A percentile compares a stretch with the other conserved stretches of the same genome.
Conservation (phyloP, 1,140 invertebrate species). For the Bombus vancouverensis region DNA sequence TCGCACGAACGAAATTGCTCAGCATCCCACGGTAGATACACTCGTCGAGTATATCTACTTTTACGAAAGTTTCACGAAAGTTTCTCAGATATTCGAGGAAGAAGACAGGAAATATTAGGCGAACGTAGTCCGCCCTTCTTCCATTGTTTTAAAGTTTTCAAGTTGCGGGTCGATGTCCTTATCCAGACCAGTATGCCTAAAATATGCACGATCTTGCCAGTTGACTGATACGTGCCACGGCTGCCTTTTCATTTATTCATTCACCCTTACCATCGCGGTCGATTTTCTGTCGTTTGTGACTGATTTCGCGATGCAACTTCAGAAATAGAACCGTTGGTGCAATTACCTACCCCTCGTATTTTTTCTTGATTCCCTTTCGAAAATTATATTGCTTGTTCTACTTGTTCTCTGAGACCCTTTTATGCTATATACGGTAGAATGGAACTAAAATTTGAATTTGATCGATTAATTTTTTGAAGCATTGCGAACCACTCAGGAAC, state of each 20-base stretch:
- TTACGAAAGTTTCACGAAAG: neutral
- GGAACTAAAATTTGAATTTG: too few species aligned
- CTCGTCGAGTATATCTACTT: too few species aligned
- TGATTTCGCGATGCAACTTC: neutral
- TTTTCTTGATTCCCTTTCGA: neutral
- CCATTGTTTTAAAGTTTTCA: neutral
- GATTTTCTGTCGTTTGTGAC: slow-evolving; percentile 20
- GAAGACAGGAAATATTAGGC: neutral
- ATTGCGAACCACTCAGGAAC: too few species aligned
- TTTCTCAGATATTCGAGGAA: neutral
- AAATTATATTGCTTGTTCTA: too few species aligned
- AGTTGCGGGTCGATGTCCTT: slow-evolving; percentile 35
- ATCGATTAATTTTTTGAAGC: too few species aligned
- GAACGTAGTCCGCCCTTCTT: neutral
- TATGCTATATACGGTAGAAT: too few species aligned
- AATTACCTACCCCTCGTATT: neutral
- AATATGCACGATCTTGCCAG: slow-evolving; percentile 46
- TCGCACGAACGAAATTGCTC: too few species aligned
- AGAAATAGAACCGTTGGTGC: neutral
- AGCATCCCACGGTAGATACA: too few species aligned
- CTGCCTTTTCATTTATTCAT: slow-evolving; percentile 46
- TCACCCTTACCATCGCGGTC: neutral
- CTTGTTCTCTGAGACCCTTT: too few species aligned
- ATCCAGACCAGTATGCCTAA: slow-evolving; percentile 37
- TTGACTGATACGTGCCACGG: slow-evolving; percentile 25